Evolutionary conservation across 2,113 vertebrate genomes (phyloP), one percentile per base, ranked within the genome.

Genomic region (Clupea harengus): DNA sequence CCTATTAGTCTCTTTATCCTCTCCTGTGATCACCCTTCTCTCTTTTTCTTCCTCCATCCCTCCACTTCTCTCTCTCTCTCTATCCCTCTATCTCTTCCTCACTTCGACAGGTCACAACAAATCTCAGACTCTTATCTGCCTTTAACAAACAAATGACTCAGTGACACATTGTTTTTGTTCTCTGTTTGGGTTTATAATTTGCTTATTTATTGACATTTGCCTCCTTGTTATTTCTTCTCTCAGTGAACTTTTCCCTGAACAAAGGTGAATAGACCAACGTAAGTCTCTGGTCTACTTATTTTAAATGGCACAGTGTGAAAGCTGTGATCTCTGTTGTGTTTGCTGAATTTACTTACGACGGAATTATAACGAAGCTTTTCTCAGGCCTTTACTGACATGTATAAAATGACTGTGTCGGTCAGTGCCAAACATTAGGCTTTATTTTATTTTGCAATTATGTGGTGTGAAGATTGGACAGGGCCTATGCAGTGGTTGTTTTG

Each of bases 161-260:
- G 72, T 78, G 72, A 78, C 72, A 78, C 72, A 32, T 17, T 78
- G 72, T 78, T 39, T 78, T 28, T 39, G 32, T 32, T 78, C 72
- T 28, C 25, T 18, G 72, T 78, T 78, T 78, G 25, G 72, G 32
- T 32, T 78, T 78, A 44, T 78, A 39, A 78, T 78, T 78, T 39
- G 28, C 72, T 39, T 78, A 78, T 78, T 78, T 78, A 78, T 78
- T 78, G 72, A 78, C 72, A 78, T 78, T 78, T 78, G 72, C 11
- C 72, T 78, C 4, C 72, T 32, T 39, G 39, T 78, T 78, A 44
- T 32, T 78, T 78, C 28, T 75, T 64, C 64, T 72, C 72, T 78
- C 72, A n/a, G 72, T 60, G 54, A 60, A 60, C 54, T 22, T 60
- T 60, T 22, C 54, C 54, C 54, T 60, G 18, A 60, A 60, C 18